Conservation (phyloP, 2,888 invertebrate species). For the Eupithecia dodoneata region DNA sequence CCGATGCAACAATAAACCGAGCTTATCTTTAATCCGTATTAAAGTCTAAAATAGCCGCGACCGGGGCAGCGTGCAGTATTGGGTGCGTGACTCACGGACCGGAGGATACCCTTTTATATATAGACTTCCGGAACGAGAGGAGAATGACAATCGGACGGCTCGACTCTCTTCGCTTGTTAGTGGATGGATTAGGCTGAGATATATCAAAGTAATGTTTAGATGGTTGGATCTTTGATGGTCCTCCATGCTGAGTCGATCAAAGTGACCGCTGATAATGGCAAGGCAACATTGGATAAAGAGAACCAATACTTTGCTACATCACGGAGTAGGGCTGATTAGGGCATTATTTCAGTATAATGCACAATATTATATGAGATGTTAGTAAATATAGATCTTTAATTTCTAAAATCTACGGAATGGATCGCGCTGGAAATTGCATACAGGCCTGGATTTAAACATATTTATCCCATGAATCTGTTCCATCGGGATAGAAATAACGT, state of each 20-base stretch:
- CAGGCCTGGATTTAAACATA: too few species aligned
- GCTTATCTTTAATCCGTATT: constrained; percentile 2
- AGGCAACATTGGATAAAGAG: not conserved
- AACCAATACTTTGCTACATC: not conserved
- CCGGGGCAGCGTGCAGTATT: constrained; percentile 19
- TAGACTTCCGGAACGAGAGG: constrained; percentile 39
- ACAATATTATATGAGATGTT: too few species aligned
- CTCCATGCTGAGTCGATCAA: not conserved
- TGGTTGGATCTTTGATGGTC: not conserved
- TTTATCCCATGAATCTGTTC: too few species aligned
- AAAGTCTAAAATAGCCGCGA: constrained; percentile 2
- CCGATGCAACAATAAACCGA: constrained; percentile 1
- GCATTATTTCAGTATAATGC: not conserved
- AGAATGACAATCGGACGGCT: constrained; percentile 34
- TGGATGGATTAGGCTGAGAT: not conserved
- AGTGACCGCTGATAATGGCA: not conserved
- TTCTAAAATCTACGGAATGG: too few species aligned
- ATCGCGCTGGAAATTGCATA: too few species aligned
- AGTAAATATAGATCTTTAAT: too few species aligned
- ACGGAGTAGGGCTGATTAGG: not conserved
- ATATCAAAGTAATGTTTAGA: not conserved
- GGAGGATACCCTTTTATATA: constrained; percentile 37
- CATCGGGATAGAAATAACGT: too few species aligned
- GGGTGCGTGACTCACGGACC: constrained; percentile 34
- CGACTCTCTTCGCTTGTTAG: not conserved